Evolutionary conservation across 2,113 vertebrate genomes (phyloP).

Genomic region (Cryptotis parvus): DNA sequence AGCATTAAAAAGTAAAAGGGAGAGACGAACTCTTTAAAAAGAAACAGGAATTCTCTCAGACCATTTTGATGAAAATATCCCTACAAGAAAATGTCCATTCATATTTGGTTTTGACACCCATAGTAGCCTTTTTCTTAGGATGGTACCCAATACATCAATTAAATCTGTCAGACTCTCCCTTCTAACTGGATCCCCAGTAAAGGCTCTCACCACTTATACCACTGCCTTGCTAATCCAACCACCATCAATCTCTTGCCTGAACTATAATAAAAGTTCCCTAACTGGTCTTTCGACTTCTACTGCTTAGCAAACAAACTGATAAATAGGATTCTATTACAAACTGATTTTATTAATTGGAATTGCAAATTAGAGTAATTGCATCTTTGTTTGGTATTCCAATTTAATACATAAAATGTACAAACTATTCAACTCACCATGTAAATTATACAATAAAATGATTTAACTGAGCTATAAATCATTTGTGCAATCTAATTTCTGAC

Average conservation of each 20-base stretch:
- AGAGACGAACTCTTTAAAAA: neutral
- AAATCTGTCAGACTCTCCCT: no score
- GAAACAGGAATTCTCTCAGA: neutral
- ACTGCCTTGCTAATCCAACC: neutral
- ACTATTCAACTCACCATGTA: neutral
- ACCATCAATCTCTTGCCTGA: neutral
- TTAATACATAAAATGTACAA: slow-evolving; percentile 15
- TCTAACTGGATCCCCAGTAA: no score
- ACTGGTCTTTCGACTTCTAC: neutral
- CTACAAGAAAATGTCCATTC: neutral
- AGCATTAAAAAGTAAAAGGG: neutral
- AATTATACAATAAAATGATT: slow-evolving; percentile 11
- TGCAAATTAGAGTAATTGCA: slow-evolving; percentile 4
- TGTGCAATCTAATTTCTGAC: neutral
- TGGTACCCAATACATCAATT: neutral
- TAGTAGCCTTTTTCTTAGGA: slow-evolving; percentile 3
- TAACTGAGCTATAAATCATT: neutral
- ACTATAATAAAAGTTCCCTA: neutral
- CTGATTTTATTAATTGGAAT: neutral
- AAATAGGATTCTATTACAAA: slow-evolving; percentile 7
- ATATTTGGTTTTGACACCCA: slow-evolving; percentile 23
- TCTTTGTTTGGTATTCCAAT: slow-evolving; percentile 17
- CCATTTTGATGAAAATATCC: slow-evolving; percentile 27
- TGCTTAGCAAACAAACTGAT: neutral
- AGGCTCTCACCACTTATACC: neutral